Conservation (phyloP, 2,113 vertebrate species). For the Pipra filicauda region DNA sequence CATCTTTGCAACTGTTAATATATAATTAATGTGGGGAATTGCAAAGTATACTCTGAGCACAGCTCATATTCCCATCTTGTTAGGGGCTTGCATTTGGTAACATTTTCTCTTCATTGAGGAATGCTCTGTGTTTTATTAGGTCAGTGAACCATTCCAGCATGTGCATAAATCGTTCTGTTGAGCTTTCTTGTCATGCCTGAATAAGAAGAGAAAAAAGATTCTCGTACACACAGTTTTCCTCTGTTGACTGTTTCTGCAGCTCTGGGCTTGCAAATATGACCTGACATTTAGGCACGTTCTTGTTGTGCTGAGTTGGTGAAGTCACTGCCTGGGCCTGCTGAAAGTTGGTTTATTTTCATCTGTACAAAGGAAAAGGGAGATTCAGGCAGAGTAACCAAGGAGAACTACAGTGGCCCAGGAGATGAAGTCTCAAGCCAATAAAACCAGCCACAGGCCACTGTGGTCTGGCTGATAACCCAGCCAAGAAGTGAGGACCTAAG, state of each 20-base stretch:
- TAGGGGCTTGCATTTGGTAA: not conserved
- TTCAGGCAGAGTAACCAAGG: not conserved
- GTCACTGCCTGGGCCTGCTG: not conserved
- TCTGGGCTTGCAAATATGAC: not conserved
- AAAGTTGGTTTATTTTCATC: not conserved
- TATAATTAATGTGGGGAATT: constrained; percentile 38
- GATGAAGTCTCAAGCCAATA: not conserved
- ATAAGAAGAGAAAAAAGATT: not conserved
- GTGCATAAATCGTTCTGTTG: constrained; percentile 23
- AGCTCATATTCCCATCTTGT: constrained; percentile 28
- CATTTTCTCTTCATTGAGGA: constrained; percentile 35
- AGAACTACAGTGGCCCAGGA: not conserved
- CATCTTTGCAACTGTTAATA: not conserved
- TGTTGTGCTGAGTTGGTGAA: not conserved
- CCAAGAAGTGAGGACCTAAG: not conserved
- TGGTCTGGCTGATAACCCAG: constrained; percentile 2
- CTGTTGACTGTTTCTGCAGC: constrained; percentile 31
- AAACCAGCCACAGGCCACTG: not conserved
- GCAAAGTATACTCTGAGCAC: not conserved
- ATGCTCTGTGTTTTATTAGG: constrained; percentile 41
- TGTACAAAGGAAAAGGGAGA: not conserved
- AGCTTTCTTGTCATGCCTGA: constrained; percentile 10
- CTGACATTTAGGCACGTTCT: constrained; percentile 12
- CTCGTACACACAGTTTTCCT: not conserved
- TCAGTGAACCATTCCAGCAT: constrained; percentile 22